These are phyloP conservation scores for Sialis fuliginosa DNA, from an alignment of 2,888 invertebrate genomes.

Conservation along the genomic window DNA sequence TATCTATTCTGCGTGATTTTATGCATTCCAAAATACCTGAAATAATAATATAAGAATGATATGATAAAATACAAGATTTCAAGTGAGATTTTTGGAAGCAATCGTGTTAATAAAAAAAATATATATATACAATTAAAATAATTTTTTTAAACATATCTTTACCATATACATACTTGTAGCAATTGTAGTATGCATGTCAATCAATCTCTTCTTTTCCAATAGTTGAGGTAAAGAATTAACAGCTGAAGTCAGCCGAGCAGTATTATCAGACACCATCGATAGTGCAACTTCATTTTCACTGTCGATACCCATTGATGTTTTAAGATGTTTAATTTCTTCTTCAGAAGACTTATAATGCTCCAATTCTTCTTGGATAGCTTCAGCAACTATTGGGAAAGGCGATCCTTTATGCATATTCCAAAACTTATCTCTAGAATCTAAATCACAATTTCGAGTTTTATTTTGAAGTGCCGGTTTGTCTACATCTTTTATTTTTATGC, in stretches of 20 bases:
- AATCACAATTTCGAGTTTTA: conserved; percentile 77
- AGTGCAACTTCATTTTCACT: conserved; percentile 74
- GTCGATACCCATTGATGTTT: conserved; percentile 86
- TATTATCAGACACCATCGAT: conserved; percentile 80
- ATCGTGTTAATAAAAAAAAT: neutral
- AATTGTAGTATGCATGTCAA: conserved; percentile 97
- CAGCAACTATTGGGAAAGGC: conserved; percentile 87
- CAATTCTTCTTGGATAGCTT: conserved; percentile 95
- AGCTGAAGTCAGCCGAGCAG: conserved; percentile 82
- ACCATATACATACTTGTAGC: conserved; percentile 60
- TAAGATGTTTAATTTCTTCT: conserved; percentile 90
- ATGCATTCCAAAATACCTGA: conserved; percentile 62
- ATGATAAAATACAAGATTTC: neutral
- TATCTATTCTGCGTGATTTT: conserved; percentile 80
- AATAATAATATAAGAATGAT: conserved; percentile 9
- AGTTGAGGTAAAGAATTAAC: conserved; percentile 93
- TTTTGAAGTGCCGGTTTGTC: conserved; percentile 34
- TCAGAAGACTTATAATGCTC: conserved; percentile 84
- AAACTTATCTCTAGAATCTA: conserved; percentile 76
- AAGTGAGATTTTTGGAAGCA: neutral
- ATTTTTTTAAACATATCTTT: neutral
- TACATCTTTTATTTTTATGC: conserved; percentile 28
- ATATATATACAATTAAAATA: neutral
- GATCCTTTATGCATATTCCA: conserved; percentile 91
- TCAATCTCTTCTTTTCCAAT: conserved; percentile 89